Evolutionary conservation across 30 jellyfish, hydroid and myxozoan genomes (phyloP), one percentile per base, ranked within the genome.

Genomic region (Aurelia sp.): DNA sequence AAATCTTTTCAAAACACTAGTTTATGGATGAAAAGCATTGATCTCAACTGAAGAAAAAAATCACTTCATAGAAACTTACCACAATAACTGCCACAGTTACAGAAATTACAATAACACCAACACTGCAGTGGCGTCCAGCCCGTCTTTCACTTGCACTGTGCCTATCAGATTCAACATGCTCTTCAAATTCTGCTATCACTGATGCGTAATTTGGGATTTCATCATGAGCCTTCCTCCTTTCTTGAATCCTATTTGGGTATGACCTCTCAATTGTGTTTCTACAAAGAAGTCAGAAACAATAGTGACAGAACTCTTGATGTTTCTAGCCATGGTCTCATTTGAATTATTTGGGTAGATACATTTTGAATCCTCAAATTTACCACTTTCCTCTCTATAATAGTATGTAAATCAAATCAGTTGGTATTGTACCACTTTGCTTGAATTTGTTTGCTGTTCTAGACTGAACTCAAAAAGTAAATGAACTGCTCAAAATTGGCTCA

Each of bases 181-280:
- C 62, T 63, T 92, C 97, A 82, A 93, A 88, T 16, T 86, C 66
- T 3, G 76, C 73, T 9, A 93, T 58, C 4, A 76, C 68, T 22
- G 50, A 53, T 8, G 67, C 59, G 74, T 88, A 93, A 31, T 84
- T 74, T 35, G 86, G 84, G 20, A 21, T 81, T 18, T 75, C 30
- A 11, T 40, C 44, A 13, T 78, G 73, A 7, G 84, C 11, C 21
- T 69, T 66, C n/a, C 69, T 47, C 53, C 91, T 89, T 50, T 73
- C 94, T 51, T 76, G 58, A 59, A 93, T 50, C 19, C 41, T 72
- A 12, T 71, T 85, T 4, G 89, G 92, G 79, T 55, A 93, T 23
- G 88, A 80, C 73, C 86, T 62, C 66, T 84, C 86, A 5, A 93
- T 63, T 1, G 96, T 88, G 65, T 88, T 93, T 62, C 98, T 93